Base-by-base conservation (phyloP, 2,888 invertebrate species). In the Epinotia nisella region DNA sequence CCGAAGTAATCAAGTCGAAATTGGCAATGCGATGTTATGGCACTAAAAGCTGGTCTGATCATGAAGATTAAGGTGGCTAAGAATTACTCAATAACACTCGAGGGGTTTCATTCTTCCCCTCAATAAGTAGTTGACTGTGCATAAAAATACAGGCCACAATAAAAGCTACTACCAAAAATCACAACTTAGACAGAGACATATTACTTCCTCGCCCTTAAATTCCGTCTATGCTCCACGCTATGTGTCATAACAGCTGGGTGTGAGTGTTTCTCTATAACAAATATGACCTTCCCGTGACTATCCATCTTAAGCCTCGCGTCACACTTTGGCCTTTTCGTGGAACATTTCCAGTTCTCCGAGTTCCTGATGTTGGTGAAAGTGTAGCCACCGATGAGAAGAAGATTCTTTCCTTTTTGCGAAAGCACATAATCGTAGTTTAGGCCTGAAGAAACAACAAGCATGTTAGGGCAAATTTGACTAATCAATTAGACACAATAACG, bases 321-420 rank as follows among this genome's bases (percentile, higher is more conserved):
- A 61, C 80, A 81, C 10, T 67, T 56, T 1, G 65, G 70, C 19
- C 68, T 69, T 19, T 59, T 69, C 7, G 69, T 70, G 0, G 75
- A 75, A 24, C 75, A 75, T 51, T 59, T 58, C 75, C 75, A 75
- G 1, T 59, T 53, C 17, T 72, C 71, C 1, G 72, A 29, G 11
- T 69, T 69, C 45, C 62, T 59, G 11, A 64, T 60, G 15, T 69
- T 68, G 3, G 67, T 76, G 58, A 75, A 81, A 0, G 80, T 78
- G 45, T 77, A 78, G 7, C 79, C 78, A 1, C 73, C 77, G 5
- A 80, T 62, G 0, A 79, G 53, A 1, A 81, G 70, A 1, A 79
- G 66, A n/a, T 64, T 21, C 55, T 75, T 78, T 10, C 79, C 77
- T 69, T 74, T 76, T 60, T 76, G 78, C 0, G 80, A 80, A 5